Evolutionary conservation across 2,888 invertebrate species (phyloP).

Genomic region (Sympetrum striolatum): DNA sequence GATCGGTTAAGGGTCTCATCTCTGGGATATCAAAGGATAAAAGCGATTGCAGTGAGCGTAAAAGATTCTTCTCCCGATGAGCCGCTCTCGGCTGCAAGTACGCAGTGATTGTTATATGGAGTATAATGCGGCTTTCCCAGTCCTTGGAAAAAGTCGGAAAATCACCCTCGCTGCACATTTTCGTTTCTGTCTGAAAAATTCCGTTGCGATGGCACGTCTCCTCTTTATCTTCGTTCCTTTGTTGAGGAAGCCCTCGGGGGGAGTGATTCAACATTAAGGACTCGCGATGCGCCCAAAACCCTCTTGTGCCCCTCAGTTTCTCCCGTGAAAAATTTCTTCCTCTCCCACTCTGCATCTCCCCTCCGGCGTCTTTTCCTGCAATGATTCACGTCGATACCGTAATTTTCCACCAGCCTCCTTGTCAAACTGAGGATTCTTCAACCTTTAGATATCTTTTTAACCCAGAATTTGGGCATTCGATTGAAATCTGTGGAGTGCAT

Average conservation of each 20-base stretch:
- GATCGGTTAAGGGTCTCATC: too few relatives aligned
- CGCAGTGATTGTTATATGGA: neutral
- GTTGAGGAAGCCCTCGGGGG: neutral
- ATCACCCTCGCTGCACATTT: neutral
- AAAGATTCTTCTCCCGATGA: too few relatives aligned
- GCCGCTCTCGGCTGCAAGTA: neutral
- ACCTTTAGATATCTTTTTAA: too few relatives aligned
- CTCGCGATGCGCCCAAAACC: neutral
- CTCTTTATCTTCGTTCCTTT: neutral
- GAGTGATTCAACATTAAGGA: neutral
- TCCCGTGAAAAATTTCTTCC: neutral
- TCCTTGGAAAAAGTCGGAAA: neutral
- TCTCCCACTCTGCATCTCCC: neutral
- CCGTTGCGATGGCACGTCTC: neutral
- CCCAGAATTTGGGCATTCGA: too few relatives aligned
- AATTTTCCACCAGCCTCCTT: neutral
- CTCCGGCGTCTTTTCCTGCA: neutral
- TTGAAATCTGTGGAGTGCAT: too few relatives aligned
- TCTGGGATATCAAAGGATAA: too few relatives aligned
- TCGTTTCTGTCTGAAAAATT: neutral
- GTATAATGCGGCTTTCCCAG: neutral
- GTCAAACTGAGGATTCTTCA: neutral
- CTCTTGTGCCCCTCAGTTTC: neutral
- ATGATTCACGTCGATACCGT: neutral
- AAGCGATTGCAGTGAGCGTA: too few relatives aligned